Evolutionary conservation across 2,888 invertebrate species (phyloP), one percentile per base, ranked within the genome.

Genomic region (Lumbricus terrestris): DNA sequence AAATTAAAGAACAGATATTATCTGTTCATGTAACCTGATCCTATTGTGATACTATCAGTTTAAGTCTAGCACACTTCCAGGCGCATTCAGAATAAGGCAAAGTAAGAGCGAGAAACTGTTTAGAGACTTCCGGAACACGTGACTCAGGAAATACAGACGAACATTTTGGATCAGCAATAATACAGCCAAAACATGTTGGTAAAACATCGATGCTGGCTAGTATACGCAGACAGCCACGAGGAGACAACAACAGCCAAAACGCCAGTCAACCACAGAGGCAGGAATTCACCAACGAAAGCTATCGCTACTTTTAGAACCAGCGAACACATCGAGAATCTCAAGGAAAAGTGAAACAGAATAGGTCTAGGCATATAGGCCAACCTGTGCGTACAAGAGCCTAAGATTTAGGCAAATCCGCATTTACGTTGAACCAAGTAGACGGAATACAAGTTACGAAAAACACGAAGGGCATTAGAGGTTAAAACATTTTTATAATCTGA

Each of bases 251-350:
- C n/a, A n/a, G 69, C 69, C 29, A 69, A 69, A n/a, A n/a, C n/a
- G n/a, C n/a, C n/a, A n/a, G n/a, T n/a, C n/a, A n/a, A n/a, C n/a
- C n/a, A n/a, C n/a, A 0, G n/a, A n/a, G 69, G 11, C 0, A 69
- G 69, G 69, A 69, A 69, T n/a, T 69, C 69, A 69, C 69, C 69
- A 69, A n/a, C 69, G n/a, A 69, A n/a, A 29, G n/a, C 29, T n/a
- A 69, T n/a, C n/a, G 69, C 69, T 69, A 69, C 69, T 69, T 69
- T 69, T 69, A 69, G 69, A 69, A 69, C 69, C n/a, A 69, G 69
- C n/a, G 16, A 69, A 69, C 69, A 29, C 69, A n/a, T 69, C 69
- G 29, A 69, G 29, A 69, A 29, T 69, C 69, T 69, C 69, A 69
- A 69, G n/a, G n/a, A 29, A n/a, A n/a, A 69, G n/a, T 69, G 69